A percentile compares a stretch with the other conserved stretches of the same genome.
Evolutionary conservation across 2,797 vertebrate genomes (phyloP).

Genomic region (Poeciliopsis gracilis): DNA sequence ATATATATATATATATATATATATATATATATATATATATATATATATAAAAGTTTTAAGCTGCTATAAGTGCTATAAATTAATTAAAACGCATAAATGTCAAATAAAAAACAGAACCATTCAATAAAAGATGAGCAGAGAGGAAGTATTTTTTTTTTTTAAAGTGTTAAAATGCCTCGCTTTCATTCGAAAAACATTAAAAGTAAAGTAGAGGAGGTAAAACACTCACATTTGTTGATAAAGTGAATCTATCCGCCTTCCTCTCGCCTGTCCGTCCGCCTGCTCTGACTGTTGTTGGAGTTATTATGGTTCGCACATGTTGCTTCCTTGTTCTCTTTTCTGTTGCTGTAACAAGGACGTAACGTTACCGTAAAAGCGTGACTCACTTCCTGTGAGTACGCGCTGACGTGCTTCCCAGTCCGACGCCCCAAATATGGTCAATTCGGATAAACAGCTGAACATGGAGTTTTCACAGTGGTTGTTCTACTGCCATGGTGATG

Average conservation of each 20-base stretch:
- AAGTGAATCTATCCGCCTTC: background rate
- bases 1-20: background rate
- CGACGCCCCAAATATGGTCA: conserved; percentile 72
- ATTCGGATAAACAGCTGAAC: conserved; percentile 28
- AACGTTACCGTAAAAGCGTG: conserved; percentile 78
- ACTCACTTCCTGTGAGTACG: conserved; percentile 80
- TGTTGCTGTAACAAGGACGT: conserved; percentile 41
- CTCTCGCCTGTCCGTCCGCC: conserved; percentile 6
- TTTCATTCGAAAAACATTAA: background rate
- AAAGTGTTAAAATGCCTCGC: too few relatives aligned
- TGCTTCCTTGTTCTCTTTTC: conserved; percentile 74
- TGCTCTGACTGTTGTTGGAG: conserved; percentile 25
- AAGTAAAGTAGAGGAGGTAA: background rate
- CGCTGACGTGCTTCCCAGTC: conserved; percentile 19
- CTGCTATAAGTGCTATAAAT: background rate
- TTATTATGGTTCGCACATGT: conserved; percentile 69
- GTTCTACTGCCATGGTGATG: conserved; percentile 7
- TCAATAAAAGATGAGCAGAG: background rate
- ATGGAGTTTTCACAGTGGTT: background rate
- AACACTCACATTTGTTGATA: conserved; percentile 46
- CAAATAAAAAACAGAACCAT: too few relatives aligned
- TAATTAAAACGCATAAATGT: background rate
- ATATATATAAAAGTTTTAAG: background rate
- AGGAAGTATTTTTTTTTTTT: background rate
- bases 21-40: background rate